Conservation (phyloP, 2,797 vertebrate species). For the Hephaestus fuliginosus region DNA sequence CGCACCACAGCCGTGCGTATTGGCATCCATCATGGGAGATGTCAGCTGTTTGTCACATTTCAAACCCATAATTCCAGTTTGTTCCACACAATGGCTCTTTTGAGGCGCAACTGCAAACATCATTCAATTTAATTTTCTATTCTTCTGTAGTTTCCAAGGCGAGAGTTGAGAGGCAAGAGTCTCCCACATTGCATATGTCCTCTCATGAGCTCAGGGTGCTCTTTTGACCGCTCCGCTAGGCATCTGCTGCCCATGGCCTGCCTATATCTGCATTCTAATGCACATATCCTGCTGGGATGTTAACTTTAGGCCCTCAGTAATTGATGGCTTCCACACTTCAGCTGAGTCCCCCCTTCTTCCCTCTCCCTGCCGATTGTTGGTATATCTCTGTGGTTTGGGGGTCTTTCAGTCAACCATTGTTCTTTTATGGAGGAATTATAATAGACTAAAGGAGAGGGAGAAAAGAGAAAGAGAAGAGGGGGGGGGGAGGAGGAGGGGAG, state of each 20-base stretch:
- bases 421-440: conserved; percentile 86
- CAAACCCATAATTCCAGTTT: conserved; percentile 76
- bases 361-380: conserved; percentile 84
- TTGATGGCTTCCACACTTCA: conserved; percentile 91
- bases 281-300: conserved; percentile 84
- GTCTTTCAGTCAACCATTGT: conserved; percentile 84
- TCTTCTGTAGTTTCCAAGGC: conserved; percentile 69
- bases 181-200: conserved; percentile 84
- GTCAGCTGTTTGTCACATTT: conserved; percentile 84
- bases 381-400: conserved; percentile 85
- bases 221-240: conserved; percentile 84
- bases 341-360: conserved; percentile 69
- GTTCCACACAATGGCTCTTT: conserved; percentile 76
- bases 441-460: conserved; percentile 79
- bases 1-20: conserved; percentile 53
- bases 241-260: conserved; percentile 87
- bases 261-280: conserved; percentile 88
- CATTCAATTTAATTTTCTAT: conserved; percentile 81
- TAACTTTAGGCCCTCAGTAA: conserved; percentile 87
- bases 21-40: conserved; percentile 67
- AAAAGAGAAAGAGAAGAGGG: conserved; percentile 68
- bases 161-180: conserved; percentile 49
- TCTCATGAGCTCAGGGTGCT: conserved; percentile 73
- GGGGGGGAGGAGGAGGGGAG: conserved; percentile 46
- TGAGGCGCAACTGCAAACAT: conserved; percentile 74